Evolutionary conservation across 2,888 invertebrate genomes (phyloP).

Genomic region (Pammene aurita): DNA sequence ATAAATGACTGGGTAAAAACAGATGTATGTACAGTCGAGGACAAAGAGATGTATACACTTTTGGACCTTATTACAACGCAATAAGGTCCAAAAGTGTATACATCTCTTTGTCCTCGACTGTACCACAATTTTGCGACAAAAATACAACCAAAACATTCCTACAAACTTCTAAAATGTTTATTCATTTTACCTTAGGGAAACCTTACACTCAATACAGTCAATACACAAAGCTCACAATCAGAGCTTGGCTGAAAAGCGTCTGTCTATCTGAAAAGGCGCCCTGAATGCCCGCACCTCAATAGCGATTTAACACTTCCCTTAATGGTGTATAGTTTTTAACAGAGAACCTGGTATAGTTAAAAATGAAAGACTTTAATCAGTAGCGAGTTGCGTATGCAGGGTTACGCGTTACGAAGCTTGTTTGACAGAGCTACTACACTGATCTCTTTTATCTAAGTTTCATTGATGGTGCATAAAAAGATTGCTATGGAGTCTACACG

Average conservation of each 20-base stretch:
- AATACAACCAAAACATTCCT: background rate
- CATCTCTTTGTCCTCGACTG: too few relatives aligned
- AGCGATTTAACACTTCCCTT: conserved; percentile 29
- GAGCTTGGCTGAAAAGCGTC: conserved; percentile 18
- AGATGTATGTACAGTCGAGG: too few relatives aligned
- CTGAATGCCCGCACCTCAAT: conserved; percentile 24
- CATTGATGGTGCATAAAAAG: background rate
- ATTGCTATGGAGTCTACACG: too few relatives aligned
- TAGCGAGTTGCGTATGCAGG: conserved; percentile 4
- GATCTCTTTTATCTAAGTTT: conserved; percentile 1
- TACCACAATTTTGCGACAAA: background rate
- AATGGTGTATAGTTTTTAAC: conserved; percentile 25
- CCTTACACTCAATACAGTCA: conserved; percentile 30
- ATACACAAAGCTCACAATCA: conserved; percentile 33
- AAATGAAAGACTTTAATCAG: conserved; percentile 28
- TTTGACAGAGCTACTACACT: conserved; percentile 2
- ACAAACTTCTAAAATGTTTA: conserved; percentile 20
- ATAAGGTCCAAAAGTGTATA: too few relatives aligned
- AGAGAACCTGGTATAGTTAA: conserved; percentile 9
- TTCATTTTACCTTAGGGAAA: conserved; percentile 19
- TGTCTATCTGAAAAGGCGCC: conserved; percentile 18
- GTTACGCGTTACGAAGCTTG: background rate
- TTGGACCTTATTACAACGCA: too few relatives aligned
- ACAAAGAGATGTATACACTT: too few relatives aligned
- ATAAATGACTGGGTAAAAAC: too few relatives aligned